Base-by-base conservation (phyloP, 2,113 vertebrate genomes). In the Etheostoma cragini region DNA sequence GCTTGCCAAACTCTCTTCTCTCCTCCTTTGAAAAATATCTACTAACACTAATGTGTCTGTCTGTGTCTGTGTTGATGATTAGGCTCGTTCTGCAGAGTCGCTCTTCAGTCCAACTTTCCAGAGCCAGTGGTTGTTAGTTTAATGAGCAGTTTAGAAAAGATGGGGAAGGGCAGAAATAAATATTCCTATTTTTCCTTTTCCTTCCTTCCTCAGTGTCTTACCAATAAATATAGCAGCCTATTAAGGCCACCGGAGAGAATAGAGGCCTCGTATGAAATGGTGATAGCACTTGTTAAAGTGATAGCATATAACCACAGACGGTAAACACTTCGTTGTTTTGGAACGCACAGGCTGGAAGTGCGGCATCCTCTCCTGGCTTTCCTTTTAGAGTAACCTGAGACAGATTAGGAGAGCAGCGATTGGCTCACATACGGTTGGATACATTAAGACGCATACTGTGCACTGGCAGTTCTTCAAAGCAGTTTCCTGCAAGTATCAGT, bases 371-470 rank as follows among this genome's bases (percentile, higher is more conserved):
- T 58, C 22, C 62, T 62, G 76, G 47, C 53, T 85, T 83, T 81
- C 60, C 82, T 87, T 81, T 79, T 72, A 72, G 15, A 72, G 89
- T 72, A 89, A 93, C 82, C 69, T 60, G 88, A 93, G 83, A 85
- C 70, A 13, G 33, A 50, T 19, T 5, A 24, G 56, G 52, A 38
- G 69, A 24, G 33, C 24, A 50, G 57, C 50, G 45, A 60, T 38
- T 35, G 65, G 72, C 77, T 78, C 22, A 76, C 58, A 82, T 64
- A 60, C 78, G 46, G 65, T 77, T 45, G 5, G 70, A 83, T 52
- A 35, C 42, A 76, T 73, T 52, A 75, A 70, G 63, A 78, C 16
- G 33, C 63, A 8, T 19, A 50, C 38, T 54, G n/a, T 22, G 26
- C 42, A 63, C 56, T 42, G 38, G 38, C 10, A 11, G 38, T 35